Evolutionary conservation across 2,888 invertebrate genomes (phyloP).

Genomic region (Hyposoter dolosus): DNA sequence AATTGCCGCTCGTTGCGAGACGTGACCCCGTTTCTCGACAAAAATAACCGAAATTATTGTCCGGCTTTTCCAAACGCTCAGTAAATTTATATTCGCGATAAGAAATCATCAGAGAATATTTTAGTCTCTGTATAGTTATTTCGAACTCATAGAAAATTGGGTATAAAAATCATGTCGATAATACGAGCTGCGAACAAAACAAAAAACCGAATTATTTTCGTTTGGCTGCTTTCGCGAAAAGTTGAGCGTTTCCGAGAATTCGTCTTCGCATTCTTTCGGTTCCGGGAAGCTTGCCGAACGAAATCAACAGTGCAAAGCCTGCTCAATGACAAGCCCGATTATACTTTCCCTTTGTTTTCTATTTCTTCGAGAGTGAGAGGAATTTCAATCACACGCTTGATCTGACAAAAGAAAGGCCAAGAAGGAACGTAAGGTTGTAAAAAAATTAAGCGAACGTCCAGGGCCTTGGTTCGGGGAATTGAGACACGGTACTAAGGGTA

Average conservation of each 20-base stretch:
- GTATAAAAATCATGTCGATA: neutral
- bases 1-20: neutral
- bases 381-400: constrained; percentile 37
- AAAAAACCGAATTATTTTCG: neutral
- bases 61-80: neutral
- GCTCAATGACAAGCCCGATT: neutral
- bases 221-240: neutral
- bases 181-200: neutral
- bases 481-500: constrained; percentile 1
- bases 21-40: neutral
- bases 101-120: neutral
- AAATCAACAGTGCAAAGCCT: neutral
- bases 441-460: neutral
- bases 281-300: neutral
- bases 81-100: neutral
- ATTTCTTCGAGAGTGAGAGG: neutral
- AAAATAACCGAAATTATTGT: neutral
- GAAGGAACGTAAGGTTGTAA: neutral
- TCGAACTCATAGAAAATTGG: neutral
- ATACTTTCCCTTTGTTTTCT: neutral
- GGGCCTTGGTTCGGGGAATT: constrained; percentile 18
- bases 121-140: neutral
- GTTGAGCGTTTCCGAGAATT: neutral
- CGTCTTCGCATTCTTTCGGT: neutral
- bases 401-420: constrained; percentile 14